phyloP scores from a whole-genome alignment of 2,888 invertebrate genomes.

The Sipunculus nudus region DNA sequence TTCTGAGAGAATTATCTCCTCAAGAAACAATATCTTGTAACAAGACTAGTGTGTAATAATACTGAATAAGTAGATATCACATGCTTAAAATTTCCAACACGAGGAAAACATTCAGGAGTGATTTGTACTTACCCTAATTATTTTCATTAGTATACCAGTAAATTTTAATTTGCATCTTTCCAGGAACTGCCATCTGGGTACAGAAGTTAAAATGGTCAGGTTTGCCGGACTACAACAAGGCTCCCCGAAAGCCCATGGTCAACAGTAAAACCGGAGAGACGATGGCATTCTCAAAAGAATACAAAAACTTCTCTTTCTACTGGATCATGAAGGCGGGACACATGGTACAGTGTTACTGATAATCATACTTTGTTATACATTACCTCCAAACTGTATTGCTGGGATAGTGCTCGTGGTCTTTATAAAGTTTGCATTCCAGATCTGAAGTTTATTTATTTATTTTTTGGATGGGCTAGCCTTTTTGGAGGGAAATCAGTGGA shows the following conservation, averaged over 20 bases:
- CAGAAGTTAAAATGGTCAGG: slow-evolving; percentile 25
- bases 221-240: slow-evolving; percentile 19
- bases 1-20: background rate
- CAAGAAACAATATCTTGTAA: background rate
- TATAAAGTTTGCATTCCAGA: too few relatives aligned
- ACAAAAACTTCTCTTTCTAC: slow-evolving; percentile 78
- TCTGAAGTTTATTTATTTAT: too few relatives aligned
- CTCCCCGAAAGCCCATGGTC: too few relatives aligned
- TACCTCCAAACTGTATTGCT: too few relatives aligned
- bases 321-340: slow-evolving; percentile 84
- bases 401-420: too few relatives aligned
- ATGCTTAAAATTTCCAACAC: too few relatives aligned
- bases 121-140: too few relatives aligned
- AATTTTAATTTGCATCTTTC: too few relatives aligned
- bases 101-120: too few relatives aligned
- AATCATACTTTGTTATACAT: background rate
- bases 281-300: slow-evolving; percentile 79
- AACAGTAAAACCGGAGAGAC: too few relatives aligned
- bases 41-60: background rate
- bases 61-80: too few relatives aligned
- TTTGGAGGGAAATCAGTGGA: background rate
- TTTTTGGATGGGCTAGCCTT: background rate
- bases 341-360: slow-evolving; percentile 72
- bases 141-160: too few relatives aligned
- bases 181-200: slow-evolving; percentile 34